Base-by-base conservation (phyloP, 2,888 invertebrate genomes). In the Noctua fimbriata region DNA sequence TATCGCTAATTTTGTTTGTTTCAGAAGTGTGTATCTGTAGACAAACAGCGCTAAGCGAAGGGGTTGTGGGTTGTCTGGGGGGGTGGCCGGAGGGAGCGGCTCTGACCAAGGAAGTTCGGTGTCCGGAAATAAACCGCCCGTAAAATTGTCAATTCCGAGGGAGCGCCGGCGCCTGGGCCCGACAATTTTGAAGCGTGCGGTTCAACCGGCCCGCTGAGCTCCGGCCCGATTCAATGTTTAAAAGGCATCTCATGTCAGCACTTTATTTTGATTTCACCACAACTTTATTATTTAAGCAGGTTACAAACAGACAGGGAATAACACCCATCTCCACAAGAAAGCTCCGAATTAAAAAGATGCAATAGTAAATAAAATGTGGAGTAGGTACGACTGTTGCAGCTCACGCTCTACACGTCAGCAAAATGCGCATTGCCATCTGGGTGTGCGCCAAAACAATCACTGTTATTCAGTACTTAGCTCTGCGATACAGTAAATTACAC, bases 91-190 rank as follows among this genome's bases (percentile, higher is more conserved):
- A 90, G 93, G 93, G 93, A 92, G 92, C 86, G 92, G 90, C 89
- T 90, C 93, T 93, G 94, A 93, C 95, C 94, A 95, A 95, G 96
- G 96, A 96, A 95, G 95, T 95, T 96, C 95, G 95, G 96, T 97
- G 96, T 96, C 97, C 97, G 97, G 96, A 96, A 97, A 97, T 97
- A 97, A 97, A 97, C 97, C 97, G 97, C 96, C 97, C 97, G 97
- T 97, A 97, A 97, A 97, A 97, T 97, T 97, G 97, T 95, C 97
- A 97, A 97, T 97, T 97, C 97, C 97, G 95, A 95, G 94, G 93
- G 94, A 94, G 91, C 90, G 90, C 93, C 92, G 92, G 94, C 93
- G 94, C 93, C 93, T 93, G 94, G 91, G 89, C 91, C 91, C 94
- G 95, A 95, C 95, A 93, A 95, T 95, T 95, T 93, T 93, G 94